Base-by-base conservation (phyloP, 2,113 vertebrate species). In the Cochlearius cochlearius region DNA sequence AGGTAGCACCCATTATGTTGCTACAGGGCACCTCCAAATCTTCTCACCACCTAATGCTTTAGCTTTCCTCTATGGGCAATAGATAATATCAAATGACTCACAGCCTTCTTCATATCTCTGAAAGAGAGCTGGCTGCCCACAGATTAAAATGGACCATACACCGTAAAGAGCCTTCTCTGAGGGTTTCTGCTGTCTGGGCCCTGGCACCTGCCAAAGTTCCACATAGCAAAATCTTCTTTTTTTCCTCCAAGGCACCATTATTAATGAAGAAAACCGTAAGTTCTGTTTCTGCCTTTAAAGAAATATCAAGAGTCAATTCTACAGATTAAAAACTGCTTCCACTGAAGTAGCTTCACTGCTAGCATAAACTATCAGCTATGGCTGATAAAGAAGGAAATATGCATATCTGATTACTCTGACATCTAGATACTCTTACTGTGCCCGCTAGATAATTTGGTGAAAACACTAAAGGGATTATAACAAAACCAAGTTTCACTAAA, bases 1-100 rank as follows among this genome's bases (percentile, higher is more conserved):
- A 10, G 15, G 19, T 12, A 43, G 7, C 29, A 39, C 16, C 29
- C 26, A 22, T 36, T 56, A 9, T 4, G 30, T 27, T 0, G 0
- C 15, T 50, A 16, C 18, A 52, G 39, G 41, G 34, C 3, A 3
- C 30, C 45, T 73, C 30, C 50, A 68, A 43, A 38, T 45, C 34
- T 38, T 30, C 63, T 71, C 43, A 34, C 6, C 18, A 59, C 23
- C 18, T 27, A 9, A 50, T 25, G 17, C 41, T 72, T 38, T 22
- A 36, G 36, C 39, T 77, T 36, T 71, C 34, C 23, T 30, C 10
- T 34, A 12, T 2, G 18, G 17, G 5, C 34, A 81, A 9, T 1
- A 38, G 30, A 53, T 10, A 41, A 39, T 19, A 21, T 43, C 32
- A 58, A 29, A 30, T 12, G 34, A 18, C 10, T 64, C 17, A 15